phyloP scores from a whole-genome alignment of 1,140 invertebrate species.

The Ptiloglossa arizonensis region DNA sequence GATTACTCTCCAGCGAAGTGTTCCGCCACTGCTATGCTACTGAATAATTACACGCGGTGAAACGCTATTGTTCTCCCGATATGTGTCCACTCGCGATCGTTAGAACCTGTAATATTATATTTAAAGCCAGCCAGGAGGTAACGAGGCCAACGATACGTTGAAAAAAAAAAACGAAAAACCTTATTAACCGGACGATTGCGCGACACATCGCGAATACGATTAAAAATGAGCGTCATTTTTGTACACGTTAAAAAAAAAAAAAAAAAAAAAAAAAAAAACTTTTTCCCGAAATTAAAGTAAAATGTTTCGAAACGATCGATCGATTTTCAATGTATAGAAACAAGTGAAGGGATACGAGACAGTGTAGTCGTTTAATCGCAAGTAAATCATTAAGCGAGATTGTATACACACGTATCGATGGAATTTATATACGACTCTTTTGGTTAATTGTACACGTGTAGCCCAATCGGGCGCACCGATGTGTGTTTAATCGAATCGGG shows the following conservation, averaged over 20 bases:
- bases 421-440: not conserved
- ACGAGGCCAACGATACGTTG: too few species aligned
- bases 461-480: not conserved
- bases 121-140: not conserved
- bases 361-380: not conserved
- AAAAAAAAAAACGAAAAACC: not conserved
- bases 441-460: not conserved
- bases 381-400: not conserved
- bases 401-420: not conserved
- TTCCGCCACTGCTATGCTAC: not conserved
- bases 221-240: too few species aligned
- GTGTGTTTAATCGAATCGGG: slow-evolving; percentile 41
- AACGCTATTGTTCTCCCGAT: slow-evolving; percentile 11
- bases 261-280: too few species aligned
- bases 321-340: too few species aligned
- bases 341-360: too few species aligned
- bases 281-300: too few species aligned
- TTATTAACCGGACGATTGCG: too few species aligned
- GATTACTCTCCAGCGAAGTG: slow-evolving; percentile 23
- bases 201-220: too few species aligned
- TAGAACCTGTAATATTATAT: too few species aligned
- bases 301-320: not conserved
- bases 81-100: not conserved
- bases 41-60: slow-evolving; percentile 31
- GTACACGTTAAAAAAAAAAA: too few species aligned